phyloP scores from a whole-genome alignment of 2,113 vertebrate species.

The Macquaria australasica region DNA sequence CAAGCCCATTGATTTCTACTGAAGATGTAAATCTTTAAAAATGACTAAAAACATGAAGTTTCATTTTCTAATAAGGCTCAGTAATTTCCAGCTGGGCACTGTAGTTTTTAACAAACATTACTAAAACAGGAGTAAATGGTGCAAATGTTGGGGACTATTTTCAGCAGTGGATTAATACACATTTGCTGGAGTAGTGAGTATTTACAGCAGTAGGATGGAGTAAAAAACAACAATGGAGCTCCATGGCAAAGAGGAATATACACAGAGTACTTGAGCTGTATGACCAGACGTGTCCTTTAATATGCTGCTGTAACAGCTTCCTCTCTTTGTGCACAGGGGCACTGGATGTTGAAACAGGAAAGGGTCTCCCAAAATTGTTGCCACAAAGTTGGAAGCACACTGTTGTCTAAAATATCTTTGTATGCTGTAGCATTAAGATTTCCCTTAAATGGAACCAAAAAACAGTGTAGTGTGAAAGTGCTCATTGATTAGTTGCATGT shows the following conservation, averaged over 20 bases:
- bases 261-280: neutral
- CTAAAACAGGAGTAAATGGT: neutral
- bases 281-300: neutral
- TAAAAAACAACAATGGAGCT: neutral
- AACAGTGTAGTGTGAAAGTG: neutral
- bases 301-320: too few relatives aligned
- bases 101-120: neutral
- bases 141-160: neutral
- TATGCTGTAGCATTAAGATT: too few relatives aligned
- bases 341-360: neutral
- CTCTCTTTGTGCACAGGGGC: too few relatives aligned
- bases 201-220: neutral
- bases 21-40: neutral
- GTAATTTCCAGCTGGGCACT: neutral
- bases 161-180: neutral
- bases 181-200: neutral
- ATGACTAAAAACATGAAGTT: neutral
- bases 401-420: neutral
- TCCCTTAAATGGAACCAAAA: too few relatives aligned
- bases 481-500: rapidly evolving
- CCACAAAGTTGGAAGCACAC: neutral
- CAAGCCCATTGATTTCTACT: neutral
- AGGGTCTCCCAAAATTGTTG: neutral
- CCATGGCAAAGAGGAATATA: neutral
- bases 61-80: neutral